A percentile compares a stretch with the other conserved stretches of the same genome.
Conservation (phyloP, 2,113 vertebrate genomes). For the Eupsittula cactorum region DNA sequence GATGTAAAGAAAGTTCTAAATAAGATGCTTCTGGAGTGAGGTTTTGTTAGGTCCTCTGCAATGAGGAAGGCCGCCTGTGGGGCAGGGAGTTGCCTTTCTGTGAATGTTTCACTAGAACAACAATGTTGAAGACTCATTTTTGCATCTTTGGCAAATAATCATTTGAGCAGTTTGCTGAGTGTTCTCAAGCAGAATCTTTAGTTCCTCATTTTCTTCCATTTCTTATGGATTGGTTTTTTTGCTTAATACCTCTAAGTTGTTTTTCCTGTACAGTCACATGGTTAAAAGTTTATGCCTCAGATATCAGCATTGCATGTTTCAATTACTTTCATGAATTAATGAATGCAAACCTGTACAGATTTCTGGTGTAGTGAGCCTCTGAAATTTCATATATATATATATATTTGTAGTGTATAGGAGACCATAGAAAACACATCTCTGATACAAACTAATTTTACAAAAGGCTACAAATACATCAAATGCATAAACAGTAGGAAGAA, state of each 20-base stretch:
- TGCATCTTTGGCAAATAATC: background rate
- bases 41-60: background rate
- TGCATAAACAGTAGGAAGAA: background rate
- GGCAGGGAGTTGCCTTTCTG: background rate
- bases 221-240: background rate
- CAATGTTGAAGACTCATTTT: too few species aligned
- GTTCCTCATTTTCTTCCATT: background rate
- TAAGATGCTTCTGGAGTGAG: background rate
- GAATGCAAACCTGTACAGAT: background rate
- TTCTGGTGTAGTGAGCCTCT: background rate
- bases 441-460: background rate
- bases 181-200: background rate
- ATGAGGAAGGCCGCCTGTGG: background rate
- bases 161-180: background rate
- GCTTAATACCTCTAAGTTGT: background rate
- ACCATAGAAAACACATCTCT: background rate
- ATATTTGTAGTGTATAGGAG: background rate
- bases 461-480: background rate
- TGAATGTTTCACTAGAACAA: too few species aligned
- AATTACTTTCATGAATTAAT: background rate
- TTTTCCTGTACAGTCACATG: background rate
- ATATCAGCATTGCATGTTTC: background rate
- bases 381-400: background rate
- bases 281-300: background rate
- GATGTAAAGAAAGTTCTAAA: background rate